Base-by-base conservation (phyloP, 2,888 invertebrate genomes). In the Volucella bombylans region DNA sequence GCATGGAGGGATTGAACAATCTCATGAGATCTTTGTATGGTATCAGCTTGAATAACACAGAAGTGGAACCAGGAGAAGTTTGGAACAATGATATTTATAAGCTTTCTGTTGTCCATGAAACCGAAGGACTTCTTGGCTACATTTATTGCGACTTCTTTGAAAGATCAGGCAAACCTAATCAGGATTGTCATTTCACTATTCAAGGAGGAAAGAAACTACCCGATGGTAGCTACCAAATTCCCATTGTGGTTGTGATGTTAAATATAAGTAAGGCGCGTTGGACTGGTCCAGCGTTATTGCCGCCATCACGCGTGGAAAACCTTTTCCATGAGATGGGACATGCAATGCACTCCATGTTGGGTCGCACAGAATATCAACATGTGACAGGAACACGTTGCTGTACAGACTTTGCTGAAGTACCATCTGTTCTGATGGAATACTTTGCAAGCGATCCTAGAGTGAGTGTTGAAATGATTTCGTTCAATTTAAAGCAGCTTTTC, bases 251-350 rank as follows among this genome's bases (percentile, higher is more conserved):
- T 14, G 93, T 99, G 55, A 97, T 98, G 96, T 92, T 99, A 76
- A 98, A 97, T 83, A 93, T 99, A 71, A 94, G 96, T 54, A 93
- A 95, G 43, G 96, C 97, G 0, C 94, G 94, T 87, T 94, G 95
- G 94, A 94, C 94, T 0, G 94, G 94, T 4, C 97, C 97, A 0
- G 96, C 97, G 54, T 92, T 98, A 67, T 93, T 99, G 71, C 94
- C 95, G 31, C 96, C 97, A 0, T 94, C 95, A 15, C 96, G 96
- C 89, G 96, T 99, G 9, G 99, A 99, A 92, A 99, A 99, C 93
- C 93, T 99, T 87, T 99, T 99, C 92, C 99, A 99, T 91, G 99
- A 99, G 93, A 96, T 98, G 95, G 99, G 99, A 0, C 99, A 99
- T 93, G 99, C 99, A 14, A 95, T 99, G 94, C 99, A 99, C 92